Evolutionary conservation across 53 echinoderm and acorn worm genomes (phyloP).

Genomic region (Paracentrotus lividus): DNA sequence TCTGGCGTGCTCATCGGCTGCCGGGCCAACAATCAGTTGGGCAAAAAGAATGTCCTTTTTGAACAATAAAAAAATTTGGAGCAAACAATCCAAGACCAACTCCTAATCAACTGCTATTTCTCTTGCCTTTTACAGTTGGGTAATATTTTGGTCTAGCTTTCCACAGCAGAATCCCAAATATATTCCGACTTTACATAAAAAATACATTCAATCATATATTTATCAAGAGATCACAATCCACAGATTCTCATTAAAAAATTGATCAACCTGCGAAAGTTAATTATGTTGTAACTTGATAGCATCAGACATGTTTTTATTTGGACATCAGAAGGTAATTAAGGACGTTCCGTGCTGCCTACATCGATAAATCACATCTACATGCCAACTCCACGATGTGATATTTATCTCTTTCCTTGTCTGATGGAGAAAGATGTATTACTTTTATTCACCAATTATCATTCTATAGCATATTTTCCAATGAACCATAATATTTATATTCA

Average conservation of each 20-base stretch:
- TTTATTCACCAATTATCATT: not conserved
- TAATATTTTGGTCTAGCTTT: too few relatives aligned
- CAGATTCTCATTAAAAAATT: not conserved
- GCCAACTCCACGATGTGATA: not conserved
- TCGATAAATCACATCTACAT: not conserved
- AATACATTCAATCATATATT: too few relatives aligned
- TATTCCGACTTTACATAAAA: too few relatives aligned
- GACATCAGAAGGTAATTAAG: not conserved
- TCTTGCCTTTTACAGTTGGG: too few relatives aligned
- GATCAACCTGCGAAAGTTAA: too few relatives aligned
- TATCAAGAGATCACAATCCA: not conserved
- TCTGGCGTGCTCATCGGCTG: too few relatives aligned
- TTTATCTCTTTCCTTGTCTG: not conserved
- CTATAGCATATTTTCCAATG: not conserved
- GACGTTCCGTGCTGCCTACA: not conserved
- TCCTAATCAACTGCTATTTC: too few relatives aligned
- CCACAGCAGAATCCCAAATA: too few relatives aligned
- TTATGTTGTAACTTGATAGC: not conserved
- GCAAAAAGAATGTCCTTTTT: too few relatives aligned
- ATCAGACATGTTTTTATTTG: not conserved
- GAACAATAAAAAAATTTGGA: too few relatives aligned
- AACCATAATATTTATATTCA: not conserved
- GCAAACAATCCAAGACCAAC: too few relatives aligned
- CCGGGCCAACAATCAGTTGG: too few relatives aligned
- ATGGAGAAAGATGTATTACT: not conserved